These are phyloP conservation scores for Mythimna pallens DNA, from an alignment of 2,888 invertebrate genomes.

Conservation along the genomic window DNA sequence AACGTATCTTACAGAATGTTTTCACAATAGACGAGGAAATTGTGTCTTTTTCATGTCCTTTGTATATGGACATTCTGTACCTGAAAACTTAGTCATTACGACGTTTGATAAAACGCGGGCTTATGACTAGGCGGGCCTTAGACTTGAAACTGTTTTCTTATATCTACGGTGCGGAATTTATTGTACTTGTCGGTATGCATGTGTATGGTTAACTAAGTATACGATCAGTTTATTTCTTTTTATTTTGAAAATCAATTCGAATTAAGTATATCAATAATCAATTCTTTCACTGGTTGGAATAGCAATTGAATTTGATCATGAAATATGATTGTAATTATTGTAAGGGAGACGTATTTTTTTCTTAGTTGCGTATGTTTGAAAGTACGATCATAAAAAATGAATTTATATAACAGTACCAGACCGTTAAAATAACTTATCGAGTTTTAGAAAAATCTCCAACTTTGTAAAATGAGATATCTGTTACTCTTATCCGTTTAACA, in stretches of 20 bases:
- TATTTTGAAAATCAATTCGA: slow-evolving; percentile 16
- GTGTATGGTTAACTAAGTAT: slow-evolving; percentile 14
- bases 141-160: neutral
- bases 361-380: slow-evolving; percentile 10
- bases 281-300: slow-evolving; percentile 5
- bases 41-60: slow-evolving; percentile 48
- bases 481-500: neutral
- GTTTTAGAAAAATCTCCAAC: neutral
- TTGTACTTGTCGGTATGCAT: neutral
- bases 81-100: slow-evolving; percentile 47
- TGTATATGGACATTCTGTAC: slow-evolving; percentile 37
- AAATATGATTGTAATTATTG: slow-evolving; percentile 10
- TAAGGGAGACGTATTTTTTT: slow-evolving; percentile 1
- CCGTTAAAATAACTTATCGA: neutral
- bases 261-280: slow-evolving; percentile 11
- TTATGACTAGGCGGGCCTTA: slow-evolving; percentile 55
- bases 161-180: neutral
- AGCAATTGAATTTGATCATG: slow-evolving; percentile 22
- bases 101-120: slow-evolving; percentile 50
- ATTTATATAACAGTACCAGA: neutral
- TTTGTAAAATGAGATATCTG: neutral
- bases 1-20: slow-evolving; percentile 38
- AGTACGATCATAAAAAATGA: neutral
- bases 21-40: slow-evolving; percentile 49
- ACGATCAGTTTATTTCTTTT: slow-evolving; percentile 7